A percentile compares a stretch with the other conserved stretches of the same genome.
Evolutionary conservation across 1,140 invertebrate species (phyloP).

Genomic region (Maconellicoccus hirsutus): DNA sequence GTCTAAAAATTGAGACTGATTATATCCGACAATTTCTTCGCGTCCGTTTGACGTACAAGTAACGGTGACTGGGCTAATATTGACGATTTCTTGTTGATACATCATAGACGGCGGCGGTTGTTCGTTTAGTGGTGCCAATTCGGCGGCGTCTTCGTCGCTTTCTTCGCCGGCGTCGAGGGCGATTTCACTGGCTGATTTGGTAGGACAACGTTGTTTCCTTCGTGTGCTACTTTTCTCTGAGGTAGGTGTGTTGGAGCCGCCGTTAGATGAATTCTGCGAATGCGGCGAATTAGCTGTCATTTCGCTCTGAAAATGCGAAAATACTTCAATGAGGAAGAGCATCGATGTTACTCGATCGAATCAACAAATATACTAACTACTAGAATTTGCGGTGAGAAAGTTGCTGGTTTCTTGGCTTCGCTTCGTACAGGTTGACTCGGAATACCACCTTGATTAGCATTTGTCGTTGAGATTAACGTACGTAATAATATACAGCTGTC

Average conservation of each 20-base stretch:
- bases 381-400: neutral
- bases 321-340: too few species aligned
- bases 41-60: conserved; percentile 12
- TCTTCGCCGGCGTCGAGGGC: neutral
- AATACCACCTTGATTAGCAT: neutral
- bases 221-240: neutral
- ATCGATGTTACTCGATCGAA: too few species aligned
- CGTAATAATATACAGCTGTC: conserved; percentile 10
- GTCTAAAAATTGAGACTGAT: conserved; percentile 13
- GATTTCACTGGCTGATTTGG: neutral
- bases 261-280: neutral
- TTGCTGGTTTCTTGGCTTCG: neutral
- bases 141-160: neutral
- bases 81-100: neutral
- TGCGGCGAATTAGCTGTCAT: neutral
- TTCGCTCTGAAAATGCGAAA: conserved; percentile 5
- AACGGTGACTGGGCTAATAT: conserved; percentile 6
- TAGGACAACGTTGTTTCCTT: neutral
- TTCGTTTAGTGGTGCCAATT: conserved; percentile 1
- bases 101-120: neutral
- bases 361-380: neutral
- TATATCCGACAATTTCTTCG: conserved; percentile 6
- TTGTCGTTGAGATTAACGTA: neutral
- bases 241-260: neutral
- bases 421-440: neutral